Percentiles rank a stretch among this genome's conserved stretches.
Conservation (phyloP, 2,797 vertebrate genomes). For the Tangara arthus region DNA sequence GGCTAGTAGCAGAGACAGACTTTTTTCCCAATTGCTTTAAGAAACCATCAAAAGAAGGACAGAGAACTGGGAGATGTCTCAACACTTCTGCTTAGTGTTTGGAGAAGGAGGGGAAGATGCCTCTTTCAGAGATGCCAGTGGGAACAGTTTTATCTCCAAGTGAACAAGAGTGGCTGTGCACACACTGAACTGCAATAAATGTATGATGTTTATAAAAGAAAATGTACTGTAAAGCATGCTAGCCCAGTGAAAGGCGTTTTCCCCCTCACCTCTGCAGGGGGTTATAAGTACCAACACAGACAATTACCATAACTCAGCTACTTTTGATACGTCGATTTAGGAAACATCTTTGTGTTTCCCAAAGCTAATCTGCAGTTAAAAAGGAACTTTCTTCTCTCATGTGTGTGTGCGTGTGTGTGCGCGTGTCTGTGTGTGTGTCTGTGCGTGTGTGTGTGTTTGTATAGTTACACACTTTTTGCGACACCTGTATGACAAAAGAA, state of each 20-base stretch:
- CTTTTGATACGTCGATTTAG: neutral
- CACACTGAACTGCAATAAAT: neutral
- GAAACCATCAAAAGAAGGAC: neutral
- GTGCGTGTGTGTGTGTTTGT: accelerated
- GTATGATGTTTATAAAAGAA: neutral
- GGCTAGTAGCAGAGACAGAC: neutral
- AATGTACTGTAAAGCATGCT: neutral
- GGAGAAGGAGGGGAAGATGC: neutral
- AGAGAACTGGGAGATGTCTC: neutral
- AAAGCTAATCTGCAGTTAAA: neutral
- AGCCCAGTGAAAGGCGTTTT: neutral
- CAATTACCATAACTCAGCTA: neutral
- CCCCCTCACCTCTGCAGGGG: neutral
- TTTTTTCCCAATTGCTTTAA: neutral
- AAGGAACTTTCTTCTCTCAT: neutral
- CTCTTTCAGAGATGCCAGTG: neutral
- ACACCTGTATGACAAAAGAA: neutral
- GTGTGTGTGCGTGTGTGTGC: accelerated
- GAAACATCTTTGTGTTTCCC: neutral
- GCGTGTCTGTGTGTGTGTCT: accelerated
- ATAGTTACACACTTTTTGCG: neutral
- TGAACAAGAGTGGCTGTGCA: neutral
- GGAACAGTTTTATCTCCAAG: neutral
- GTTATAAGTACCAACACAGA: neutral
- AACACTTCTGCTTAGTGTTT: neutral